Base-by-base conservation (phyloP, 2,888 invertebrate genomes). In the Sepiola atlantica region DNA sequence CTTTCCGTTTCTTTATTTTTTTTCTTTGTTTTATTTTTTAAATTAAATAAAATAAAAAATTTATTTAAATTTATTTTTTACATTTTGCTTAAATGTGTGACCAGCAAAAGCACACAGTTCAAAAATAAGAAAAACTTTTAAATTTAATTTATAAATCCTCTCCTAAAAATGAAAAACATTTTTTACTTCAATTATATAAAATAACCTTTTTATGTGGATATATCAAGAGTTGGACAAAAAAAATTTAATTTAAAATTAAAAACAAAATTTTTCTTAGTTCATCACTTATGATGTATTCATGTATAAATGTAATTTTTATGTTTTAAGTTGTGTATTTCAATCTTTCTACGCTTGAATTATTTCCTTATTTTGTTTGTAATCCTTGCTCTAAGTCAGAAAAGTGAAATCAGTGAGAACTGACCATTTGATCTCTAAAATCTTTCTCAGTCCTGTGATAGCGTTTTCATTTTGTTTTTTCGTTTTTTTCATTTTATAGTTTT, bases 331-430 rank as follows among this genome's bases (percentile, higher is more conserved):
- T 45, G 16, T 77, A n/a, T 32, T n/a, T n/a, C n/a, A n/a, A n/a
- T 57, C n/a, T 32, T 77, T 12, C 77, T 77, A n/a, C 14, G 16
- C 21, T n/a, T n/a, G 16, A 16, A n/a, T 16, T n/a, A 61, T 10
- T 77, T 10, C 14, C 14, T 77, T 28, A 1, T 28, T 28, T 77
- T 77, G n/a, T 32, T n/a, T 77, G 77, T 77, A 18, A 77, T 77
- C 77, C 77, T 77, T 77, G n/a, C 77, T 77, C 77, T 77, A n/a
- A 77, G n/a, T 77, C n/a, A n/a, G 32, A 77, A 77, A 77, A 45
- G 45, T 77, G 32, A 77, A 77, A 77, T 77, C n/a, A 77, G 77
- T 77, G n/a, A 77, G 77, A 77, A 77, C 77, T 77, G 77, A 77
- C 77, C n/a, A n/a, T 77, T 77, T 32, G 77, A 77, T 77, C 77